Evolutionary conservation across 2,797 vertebrate genomes (phyloP), one percentile per base, ranked within the genome.

Genomic region (Tapera naevia): DNA sequence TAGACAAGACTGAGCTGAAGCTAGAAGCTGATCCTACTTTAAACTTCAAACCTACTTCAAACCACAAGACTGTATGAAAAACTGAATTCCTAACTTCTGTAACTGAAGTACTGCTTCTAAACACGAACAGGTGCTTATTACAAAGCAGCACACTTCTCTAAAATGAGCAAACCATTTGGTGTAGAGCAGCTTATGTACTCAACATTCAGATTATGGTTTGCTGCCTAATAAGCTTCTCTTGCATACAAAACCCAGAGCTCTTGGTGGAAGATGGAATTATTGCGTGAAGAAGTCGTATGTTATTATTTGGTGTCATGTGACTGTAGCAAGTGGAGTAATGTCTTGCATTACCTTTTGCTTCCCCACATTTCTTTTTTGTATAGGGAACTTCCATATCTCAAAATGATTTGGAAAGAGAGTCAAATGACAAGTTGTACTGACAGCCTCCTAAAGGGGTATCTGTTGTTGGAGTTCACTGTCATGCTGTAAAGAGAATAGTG

Each of bases 361-460:
- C 2, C 2, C 7, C 2, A 3, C 7, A 5, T 32, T 23, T 7
- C 7, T 53, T 39, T 33, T 32, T 27, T 45, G 16, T 48, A 7
- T 6, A 62, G 30, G 48, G 53, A 79, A 90, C 35, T 87, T 22
- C 22, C 7, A 2, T 16, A 54, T 54, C 69, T 87, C n/a, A 11
- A 67, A 60, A 69, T 62, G 45, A 65, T 80, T 69, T 73, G 48
- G 24, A 14, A 48, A 46, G 71, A 33, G 30, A 45, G 39, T 54
- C 28, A 88, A 43, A 91, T 84, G 70, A 46, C 37, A 82, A 69
- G 43, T 28, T 56, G 16, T 43, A 19, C 27, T n/a, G n/a, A 67
- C 37, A 92, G 24, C 21, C 18, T 74, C 32, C 64, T 80, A n/a
- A 76, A 86, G 2, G 3, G 50, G 4, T 39, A 5, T 28, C 13